A percentile compares a stretch with the other conserved stretches of the same genome.
Conservation (phyloP, 1,140 invertebrate species). For the Zaprionus africanus region DNA sequence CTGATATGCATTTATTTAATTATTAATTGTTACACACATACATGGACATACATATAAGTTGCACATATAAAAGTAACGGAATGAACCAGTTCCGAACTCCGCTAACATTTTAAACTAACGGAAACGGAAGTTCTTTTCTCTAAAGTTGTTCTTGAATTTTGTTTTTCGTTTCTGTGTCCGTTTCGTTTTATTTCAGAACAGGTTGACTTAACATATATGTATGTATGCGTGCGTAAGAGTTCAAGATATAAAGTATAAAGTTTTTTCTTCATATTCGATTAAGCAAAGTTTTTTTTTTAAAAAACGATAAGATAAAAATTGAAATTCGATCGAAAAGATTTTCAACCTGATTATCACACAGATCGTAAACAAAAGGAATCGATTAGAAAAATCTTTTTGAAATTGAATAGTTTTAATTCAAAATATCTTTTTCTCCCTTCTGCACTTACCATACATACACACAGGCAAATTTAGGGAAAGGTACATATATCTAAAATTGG, state of each 20-base stretch:
- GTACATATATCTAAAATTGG: constrained; percentile 17
- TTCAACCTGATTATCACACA: constrained; percentile 35
- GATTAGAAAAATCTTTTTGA: background rate
- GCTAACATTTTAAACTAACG: background rate
- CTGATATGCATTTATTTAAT: constrained; percentile 77
- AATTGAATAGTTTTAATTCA: background rate
- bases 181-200: background rate
- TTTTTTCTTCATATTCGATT: background rate
- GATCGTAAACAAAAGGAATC: constrained; percentile 12
- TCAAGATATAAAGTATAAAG: background rate
- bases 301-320: background rate
- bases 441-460: background rate
- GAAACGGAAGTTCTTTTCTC: background rate
- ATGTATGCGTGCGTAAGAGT: background rate
- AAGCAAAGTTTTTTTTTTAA: background rate
- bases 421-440: background rate
- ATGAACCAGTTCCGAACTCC: constrained; percentile 1
- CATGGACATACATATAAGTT: constrained; percentile 6
- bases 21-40: constrained; percentile 36
- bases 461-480: constrained; percentile 10
- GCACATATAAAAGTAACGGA: background rate
- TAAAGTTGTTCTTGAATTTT: background rate
- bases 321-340: constrained; percentile 3
- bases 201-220: background rate
- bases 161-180: background rate